Base-by-base conservation (phyloP, 2,113 vertebrate genomes). In the Nettapus auritus region DNA sequence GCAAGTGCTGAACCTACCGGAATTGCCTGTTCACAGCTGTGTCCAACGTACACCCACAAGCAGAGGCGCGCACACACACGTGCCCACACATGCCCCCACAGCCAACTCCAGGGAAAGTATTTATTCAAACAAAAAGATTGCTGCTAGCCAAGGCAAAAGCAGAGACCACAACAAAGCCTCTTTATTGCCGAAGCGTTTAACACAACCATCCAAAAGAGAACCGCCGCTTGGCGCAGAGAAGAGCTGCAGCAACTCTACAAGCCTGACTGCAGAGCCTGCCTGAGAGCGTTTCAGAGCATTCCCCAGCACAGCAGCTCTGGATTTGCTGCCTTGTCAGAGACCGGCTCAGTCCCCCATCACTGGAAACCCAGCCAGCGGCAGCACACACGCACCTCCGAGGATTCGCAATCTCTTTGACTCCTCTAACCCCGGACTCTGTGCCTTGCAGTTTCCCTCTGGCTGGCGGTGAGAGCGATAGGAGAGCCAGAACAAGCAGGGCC, bases 111-210 rank as follows among this genome's bases (percentile, higher is more conserved):
- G 55, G 90, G 78, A 92, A 95, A 62, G 70, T 79, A 53, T 73
- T 90, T 79, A 87, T 79, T 94, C 90, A 69, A 68, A 86, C 86
- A 95, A 89, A 95, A 92, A 90, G 50, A 46, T 40, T 46, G 74
- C 77, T 69, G 62, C 92, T 55, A 90, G 78, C 82, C 91, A 95
- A 96, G 78, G 94, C 94, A 89, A 93, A 95, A 90, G 90, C 83
- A 77, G 88, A 89, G 96, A 96, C 93, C 90, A 96, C 96, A 96
- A 95, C 96, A 96, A 97, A 95, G 94, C 78, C 67, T 95, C 81
- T 93, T 79, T 85, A 92, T 42, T 89, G 88, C 90, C 79, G 67
- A 92, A 88, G 86, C 55, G 0, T 94, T 96, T 96, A 92, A 89
- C 88, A 73, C 83, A 89, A 48, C 73, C 80, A 92, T 93, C 93